Percentiles rank a stretch among this genome's conserved stretches.
phyloP scores from a whole-genome alignment of 2,888 invertebrate species.

The Therioaphis trifolii region DNA sequence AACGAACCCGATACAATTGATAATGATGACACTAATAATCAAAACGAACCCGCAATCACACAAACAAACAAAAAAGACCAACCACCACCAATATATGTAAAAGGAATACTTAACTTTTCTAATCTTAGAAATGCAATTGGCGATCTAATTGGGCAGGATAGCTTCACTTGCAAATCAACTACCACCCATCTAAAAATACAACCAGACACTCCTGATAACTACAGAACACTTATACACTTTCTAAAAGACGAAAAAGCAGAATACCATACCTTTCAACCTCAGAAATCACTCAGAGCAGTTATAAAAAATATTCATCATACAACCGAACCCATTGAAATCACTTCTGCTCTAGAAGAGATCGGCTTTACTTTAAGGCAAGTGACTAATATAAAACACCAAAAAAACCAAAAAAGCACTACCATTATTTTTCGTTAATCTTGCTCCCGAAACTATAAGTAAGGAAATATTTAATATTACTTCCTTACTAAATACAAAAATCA shows the following conservation, averaged over 20 bases:
- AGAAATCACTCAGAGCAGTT: neutral
- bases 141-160: no score
- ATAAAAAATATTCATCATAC: no score
- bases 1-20: neutral
- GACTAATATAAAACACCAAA: slow-evolving; percentile 3
- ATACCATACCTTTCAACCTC: neutral
- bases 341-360: neutral
- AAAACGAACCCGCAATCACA: no score
- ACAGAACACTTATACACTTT: slow-evolving; percentile 20
- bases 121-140: no score
- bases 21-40: neutral
- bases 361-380: neutral
- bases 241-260: slow-evolving; percentile 14
- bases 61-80: no score
- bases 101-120: no score
- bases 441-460: neutral
- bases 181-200: no score
- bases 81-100: no score
- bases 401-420: slow-evolving; percentile 20
- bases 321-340: slow-evolving; percentile 14
- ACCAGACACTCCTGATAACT: no score
- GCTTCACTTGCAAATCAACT: no score
- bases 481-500: neutral
- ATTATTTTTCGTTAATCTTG: slow-evolving; percentile 22
- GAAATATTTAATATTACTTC: neutral